Conservation (phyloP, 2,888 invertebrate genomes). For the Agapostemon virescens region DNA sequence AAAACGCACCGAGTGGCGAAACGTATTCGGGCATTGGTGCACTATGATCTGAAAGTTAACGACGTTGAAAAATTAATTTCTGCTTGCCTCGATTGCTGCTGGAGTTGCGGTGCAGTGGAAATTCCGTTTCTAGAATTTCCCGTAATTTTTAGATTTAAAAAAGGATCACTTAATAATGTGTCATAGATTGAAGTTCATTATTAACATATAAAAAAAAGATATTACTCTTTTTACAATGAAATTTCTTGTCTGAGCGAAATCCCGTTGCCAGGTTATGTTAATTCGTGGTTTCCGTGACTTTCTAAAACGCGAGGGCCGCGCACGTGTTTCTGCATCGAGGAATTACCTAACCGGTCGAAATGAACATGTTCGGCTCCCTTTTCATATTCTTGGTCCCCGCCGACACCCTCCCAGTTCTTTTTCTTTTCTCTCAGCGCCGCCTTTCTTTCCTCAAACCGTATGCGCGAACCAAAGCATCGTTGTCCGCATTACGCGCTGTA, state of each 20-base stretch:
- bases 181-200: not conserved
- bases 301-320: constrained; percentile 25
- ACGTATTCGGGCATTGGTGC: no score
- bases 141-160: no score
- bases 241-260: not conserved
- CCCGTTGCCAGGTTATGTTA: constrained; percentile 50
- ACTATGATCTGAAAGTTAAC: not conserved
- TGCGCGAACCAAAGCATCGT: constrained; percentile 27
- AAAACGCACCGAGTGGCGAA: no score
- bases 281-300: constrained; percentile 42
- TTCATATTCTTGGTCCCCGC: not conserved
- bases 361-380: constrained; percentile 31
- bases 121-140: no score
- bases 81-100: not conserved
- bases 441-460: not conserved
- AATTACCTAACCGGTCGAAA: constrained; percentile 24
- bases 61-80: not conserved
- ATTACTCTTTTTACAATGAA: not conserved
- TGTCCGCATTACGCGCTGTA: constrained; percentile 47
- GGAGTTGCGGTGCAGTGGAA: no score
- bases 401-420: not conserved
- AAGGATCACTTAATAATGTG: no score
- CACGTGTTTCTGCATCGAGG: constrained; percentile 36
- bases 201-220: not conserved
- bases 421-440: not conserved